Evolutionary conservation across 2,113 vertebrate genomes (phyloP).

Genomic region (Hoplias malabaricus): DNA sequence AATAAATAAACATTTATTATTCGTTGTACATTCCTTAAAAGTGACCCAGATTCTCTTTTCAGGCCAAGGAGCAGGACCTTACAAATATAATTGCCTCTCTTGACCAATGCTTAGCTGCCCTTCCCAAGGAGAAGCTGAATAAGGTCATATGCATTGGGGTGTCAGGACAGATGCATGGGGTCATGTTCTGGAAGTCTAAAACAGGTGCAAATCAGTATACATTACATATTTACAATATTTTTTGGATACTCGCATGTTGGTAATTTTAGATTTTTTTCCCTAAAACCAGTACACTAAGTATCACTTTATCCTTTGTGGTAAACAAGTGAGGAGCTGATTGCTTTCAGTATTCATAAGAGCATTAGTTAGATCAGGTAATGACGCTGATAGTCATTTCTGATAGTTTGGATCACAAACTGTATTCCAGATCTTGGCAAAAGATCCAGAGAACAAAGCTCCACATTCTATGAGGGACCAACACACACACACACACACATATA

Average conservation of each 20-base stretch:
- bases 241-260: background rate
- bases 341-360: no score
- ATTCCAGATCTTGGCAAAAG: no score
- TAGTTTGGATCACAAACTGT: no score
- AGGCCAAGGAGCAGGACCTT: slow-evolving; percentile 88
- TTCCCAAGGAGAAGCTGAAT: slow-evolving; percentile 77
- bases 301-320: no score
- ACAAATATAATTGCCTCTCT: slow-evolving; percentile 76
- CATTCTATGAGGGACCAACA: no score
- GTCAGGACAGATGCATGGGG: slow-evolving; percentile 95
- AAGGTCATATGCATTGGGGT: slow-evolving; percentile 81
- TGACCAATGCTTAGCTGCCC: slow-evolving; percentile 79
- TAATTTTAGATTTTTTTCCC: no score
- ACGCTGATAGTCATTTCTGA: no score
- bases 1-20: background rate
- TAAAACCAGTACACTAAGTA: no score
- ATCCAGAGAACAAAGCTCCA: no score
- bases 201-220: slow-evolving; percentile 71
- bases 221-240: background rate
- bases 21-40: background rate
- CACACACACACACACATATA: no score
- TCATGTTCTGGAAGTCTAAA: slow-evolving; percentile 87
- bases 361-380: no score
- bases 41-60: slow-evolving; percentile 32
- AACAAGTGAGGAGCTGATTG: no score